Conservation (phyloP, 2,888 invertebrate genomes). For the Autographa pulchrina region DNA sequence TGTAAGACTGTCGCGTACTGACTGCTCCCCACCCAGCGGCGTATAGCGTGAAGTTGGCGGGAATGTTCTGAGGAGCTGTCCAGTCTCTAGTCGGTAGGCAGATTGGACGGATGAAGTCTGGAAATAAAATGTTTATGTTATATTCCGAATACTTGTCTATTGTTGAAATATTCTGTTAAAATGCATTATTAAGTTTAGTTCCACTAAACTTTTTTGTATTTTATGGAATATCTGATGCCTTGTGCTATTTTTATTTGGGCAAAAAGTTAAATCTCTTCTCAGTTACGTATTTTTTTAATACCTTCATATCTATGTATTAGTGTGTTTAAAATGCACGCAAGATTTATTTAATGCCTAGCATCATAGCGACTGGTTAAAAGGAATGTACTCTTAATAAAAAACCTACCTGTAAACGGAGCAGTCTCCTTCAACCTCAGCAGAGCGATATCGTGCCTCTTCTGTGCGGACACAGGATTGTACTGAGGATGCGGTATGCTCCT, state of each 20-base stretch:
- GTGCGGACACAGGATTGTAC: slow-evolving; percentile 65
- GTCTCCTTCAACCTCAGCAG: slow-evolving; percentile 76
- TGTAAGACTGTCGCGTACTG: slow-evolving; percentile 64
- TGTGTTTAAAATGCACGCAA: no score
- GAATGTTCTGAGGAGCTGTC: slow-evolving; percentile 30
- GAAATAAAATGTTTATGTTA: slow-evolving; percentile 6
- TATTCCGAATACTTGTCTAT: neutral
- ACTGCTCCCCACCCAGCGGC: slow-evolving; percentile 63
- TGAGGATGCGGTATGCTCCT: slow-evolving; percentile 79
- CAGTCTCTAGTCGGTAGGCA: slow-evolving; percentile 48
- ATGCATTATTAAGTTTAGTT: no score
- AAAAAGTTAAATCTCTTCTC: no score
- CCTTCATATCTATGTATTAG: no score
- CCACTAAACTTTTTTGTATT: no score
- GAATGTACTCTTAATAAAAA: no score
- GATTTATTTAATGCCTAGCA: no score
- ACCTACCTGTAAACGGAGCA: slow-evolving; percentile 55
- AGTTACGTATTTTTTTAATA: no score
- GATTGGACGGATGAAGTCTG: slow-evolving; percentile 57
- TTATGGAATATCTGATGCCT: no score
- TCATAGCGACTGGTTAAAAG: no score
- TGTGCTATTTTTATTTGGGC: no score
- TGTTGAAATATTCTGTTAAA: no score
- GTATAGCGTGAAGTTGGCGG: slow-evolving; percentile 34
- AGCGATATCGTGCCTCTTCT: slow-evolving; percentile 81